phyloP scores from a whole-genome alignment of 1,140 invertebrate species.

The Octopus bimaculoides region DNA sequence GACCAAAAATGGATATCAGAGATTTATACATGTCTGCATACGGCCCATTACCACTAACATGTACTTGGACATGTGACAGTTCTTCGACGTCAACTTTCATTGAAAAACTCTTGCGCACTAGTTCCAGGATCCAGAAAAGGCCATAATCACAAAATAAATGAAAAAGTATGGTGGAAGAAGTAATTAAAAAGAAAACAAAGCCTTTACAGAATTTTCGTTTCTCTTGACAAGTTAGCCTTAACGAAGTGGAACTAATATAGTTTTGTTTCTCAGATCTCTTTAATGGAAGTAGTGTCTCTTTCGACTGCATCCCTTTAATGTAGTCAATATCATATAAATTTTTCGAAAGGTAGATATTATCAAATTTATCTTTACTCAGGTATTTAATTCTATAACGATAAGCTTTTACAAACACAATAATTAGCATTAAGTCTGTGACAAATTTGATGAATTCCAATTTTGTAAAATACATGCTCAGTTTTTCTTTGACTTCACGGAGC shows the following conservation, averaged over 20 bases:
- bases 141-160: constrained; percentile 73
- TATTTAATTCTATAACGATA: constrained; percentile 69
- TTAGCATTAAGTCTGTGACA: constrained; percentile 35
- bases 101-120: constrained; percentile 68
- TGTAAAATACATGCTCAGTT: constrained; percentile 24
- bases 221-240: constrained; percentile 64
- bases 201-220: constrained; percentile 64
- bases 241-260: constrained; percentile 29
- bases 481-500: constrained; percentile 36
- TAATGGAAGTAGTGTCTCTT: constrained; percentile 70
- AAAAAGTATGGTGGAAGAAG: constrained; percentile 67
- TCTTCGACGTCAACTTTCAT: constrained; percentile 52
- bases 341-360: constrained; percentile 74
- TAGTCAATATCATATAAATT: constrained; percentile 65
- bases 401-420: constrained; percentile 44
- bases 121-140: constrained; percentile 71
- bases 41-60: constrained; percentile 49
- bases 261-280: constrained; percentile 62
- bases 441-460: constrained; percentile 35
- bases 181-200: constrained; percentile 63
- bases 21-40: constrained; percentile 53
- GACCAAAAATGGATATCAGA: constrained; percentile 50
- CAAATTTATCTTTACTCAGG: constrained; percentile 69
- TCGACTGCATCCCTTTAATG: constrained; percentile 63
- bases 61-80: constrained; percentile 46